Conservation (phyloP, 2,888 invertebrate species). For the Pheosia tremula region DNA sequence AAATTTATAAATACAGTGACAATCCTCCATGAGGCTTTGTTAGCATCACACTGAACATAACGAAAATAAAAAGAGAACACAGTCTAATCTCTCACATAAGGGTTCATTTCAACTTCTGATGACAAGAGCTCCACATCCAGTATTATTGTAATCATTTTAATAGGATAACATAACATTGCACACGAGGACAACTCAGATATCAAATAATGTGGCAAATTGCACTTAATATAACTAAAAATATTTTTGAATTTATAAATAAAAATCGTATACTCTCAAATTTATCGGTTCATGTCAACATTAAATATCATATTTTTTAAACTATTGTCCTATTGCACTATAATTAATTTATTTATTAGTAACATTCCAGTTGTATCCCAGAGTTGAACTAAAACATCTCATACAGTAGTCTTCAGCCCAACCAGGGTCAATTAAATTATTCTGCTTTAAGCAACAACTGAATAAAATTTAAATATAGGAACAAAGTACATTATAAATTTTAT, state of each 20-base stretch:
- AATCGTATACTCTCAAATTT: conserved; percentile 2
- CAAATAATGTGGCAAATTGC: neutral
- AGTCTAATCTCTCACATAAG: conserved; percentile 46
- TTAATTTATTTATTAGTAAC: conserved; percentile 5
- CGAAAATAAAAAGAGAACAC: conserved; percentile 35
- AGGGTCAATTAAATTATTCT: conserved; percentile 37
- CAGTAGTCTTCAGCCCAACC: neutral
- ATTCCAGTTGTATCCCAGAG: neutral
- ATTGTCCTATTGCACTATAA: conserved; percentile 18
- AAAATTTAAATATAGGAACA: conserved; percentile 71
- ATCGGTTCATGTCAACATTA: neutral
- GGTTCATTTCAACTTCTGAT: conserved; percentile 22
- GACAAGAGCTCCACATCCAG: neutral
- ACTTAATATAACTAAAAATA: neutral
- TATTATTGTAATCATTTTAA: neutral
- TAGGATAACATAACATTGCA: conserved; percentile 13
- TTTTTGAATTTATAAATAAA: neutral
- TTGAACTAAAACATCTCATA: neutral
- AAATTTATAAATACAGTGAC: conserved; percentile 13
- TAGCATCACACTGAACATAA: conserved; percentile 18
- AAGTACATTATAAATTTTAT: conserved; percentile 47
- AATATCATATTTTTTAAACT: conserved; percentile 4
- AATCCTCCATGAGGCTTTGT: neutral
- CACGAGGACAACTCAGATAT: neutral
- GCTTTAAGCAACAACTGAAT: conserved; percentile 65